A percentile compares a stretch with the other conserved stretches of the same genome.
phyloP scores from a whole-genome alignment of 2,888 invertebrate genomes.

The Eupithecia inturbata region DNA sequence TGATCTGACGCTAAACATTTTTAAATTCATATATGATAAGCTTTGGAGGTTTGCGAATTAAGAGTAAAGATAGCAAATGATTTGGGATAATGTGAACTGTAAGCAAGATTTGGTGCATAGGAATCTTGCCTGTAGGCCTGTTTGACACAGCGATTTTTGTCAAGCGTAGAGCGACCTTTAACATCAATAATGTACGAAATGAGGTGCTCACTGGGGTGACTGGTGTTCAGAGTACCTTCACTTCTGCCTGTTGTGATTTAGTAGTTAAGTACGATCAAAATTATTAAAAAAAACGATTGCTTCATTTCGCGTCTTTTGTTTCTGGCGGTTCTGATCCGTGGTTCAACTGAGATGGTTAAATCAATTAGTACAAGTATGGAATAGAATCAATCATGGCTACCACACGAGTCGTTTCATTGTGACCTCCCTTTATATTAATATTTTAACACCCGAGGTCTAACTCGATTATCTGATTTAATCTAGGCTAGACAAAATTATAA shows the following conservation, averaged over 20 bases:
- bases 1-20: constrained; percentile 66
- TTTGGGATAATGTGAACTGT: background rate
- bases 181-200: no score
- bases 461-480: no score
- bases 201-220: no score
- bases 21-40: constrained; percentile 60
- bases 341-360: background rate
- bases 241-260: no score
- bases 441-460: no score
- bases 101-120: background rate
- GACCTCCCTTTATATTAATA: no score
- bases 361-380: no score
- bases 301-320: background rate
- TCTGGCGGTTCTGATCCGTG: background rate
- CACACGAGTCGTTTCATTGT: no score
- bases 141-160: background rate
- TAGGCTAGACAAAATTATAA: no score
- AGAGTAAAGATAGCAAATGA: constrained; percentile 13
- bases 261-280: no score
- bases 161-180: background rate
- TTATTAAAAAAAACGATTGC: background rate
- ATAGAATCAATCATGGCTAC: no score
- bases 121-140: background rate
- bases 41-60: background rate
- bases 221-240: no score